Evolutionary conservation across 1,140 invertebrate species (phyloP), one percentile per base, ranked within the genome.

Genomic region (Homarus americanus): DNA sequence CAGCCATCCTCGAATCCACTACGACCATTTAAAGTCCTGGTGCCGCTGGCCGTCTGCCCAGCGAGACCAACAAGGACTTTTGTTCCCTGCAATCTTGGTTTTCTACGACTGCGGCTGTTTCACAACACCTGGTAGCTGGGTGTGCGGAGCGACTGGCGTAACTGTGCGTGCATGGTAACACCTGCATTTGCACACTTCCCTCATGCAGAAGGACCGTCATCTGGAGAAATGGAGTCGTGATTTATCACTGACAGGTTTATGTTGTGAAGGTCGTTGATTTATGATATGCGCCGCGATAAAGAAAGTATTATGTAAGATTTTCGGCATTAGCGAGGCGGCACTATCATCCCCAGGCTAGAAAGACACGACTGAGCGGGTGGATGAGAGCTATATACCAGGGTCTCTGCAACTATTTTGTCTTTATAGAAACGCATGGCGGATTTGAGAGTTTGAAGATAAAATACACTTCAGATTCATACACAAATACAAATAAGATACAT

Each of bases 121-220:
- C 94, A 96, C 95, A 17, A 97, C 97, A 93, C 98, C 98, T 94
- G 96, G 96, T 73, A 96, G 97, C 49, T 99, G n/a, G n/a, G 98
- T 94, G 97, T 98, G 4, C 96, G 96, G 93, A 97, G 97, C 83
- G 96, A 97, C 92, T 99, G 98, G 98, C 98, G 98, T 93, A 98
- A 97, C 93, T 99, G 98, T 99, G 98, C 94, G 97, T 99, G 80
- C 98, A 98, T 94, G 98, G 98, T 93, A 99, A 99, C 94, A 97
- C 96, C 93, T 99, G 98, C 94, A 97, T 98, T 0, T 97, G 98
- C 94, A 97, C 98, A 94, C 96, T 96, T 36, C 96, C 97, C 41
- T 94, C 95, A 34, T 98, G 98, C 94, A 97, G 97, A 93, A 95
- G 96, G 93, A 96, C 96, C 76, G 96, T 98, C 36, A 97, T 99